phyloP scores from a whole-genome alignment of 53 echinoderm and acorn worm species.

The Stichopus horrens region DNA sequence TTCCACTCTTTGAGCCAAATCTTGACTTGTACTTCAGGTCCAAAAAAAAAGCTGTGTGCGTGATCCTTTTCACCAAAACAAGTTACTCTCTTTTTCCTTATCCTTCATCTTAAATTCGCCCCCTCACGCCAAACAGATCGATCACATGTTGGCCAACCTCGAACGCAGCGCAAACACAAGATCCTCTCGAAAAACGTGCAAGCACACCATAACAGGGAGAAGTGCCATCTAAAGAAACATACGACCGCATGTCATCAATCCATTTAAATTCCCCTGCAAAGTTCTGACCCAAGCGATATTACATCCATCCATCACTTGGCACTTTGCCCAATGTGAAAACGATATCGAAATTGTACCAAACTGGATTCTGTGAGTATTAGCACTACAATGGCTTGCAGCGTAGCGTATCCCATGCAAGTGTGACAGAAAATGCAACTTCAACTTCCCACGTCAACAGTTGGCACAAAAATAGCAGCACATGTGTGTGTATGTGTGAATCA shows the following conservation, averaged over 20 bases:
- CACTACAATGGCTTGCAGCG: too few relatives aligned
- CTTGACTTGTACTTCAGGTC: not conserved
- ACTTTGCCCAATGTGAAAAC: not conserved
- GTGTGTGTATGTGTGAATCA: too few relatives aligned
- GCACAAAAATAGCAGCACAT: too few relatives aligned
- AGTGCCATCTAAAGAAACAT: slow-evolving; percentile 8
- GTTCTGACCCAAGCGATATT: not conserved
- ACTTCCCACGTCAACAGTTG: too few relatives aligned
- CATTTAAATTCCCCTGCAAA: slow-evolving; percentile 16
- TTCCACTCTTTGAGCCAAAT: not conserved
- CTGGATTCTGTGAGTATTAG: too few relatives aligned
- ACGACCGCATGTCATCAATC: slow-evolving; percentile 13
- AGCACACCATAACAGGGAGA: too few relatives aligned
- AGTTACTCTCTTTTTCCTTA: not conserved
- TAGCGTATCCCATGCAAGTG: too few relatives aligned
- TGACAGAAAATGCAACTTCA: too few relatives aligned
- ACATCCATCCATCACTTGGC: slow-evolving; percentile 20
- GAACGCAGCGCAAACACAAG: not conserved
- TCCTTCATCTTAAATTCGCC: not conserved
- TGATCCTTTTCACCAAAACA: not conserved
- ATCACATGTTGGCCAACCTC: not conserved
- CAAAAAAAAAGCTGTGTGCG: not conserved
- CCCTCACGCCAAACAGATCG: not conserved
- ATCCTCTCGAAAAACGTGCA: too few relatives aligned
- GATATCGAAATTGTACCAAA: not conserved